phyloP scores from a whole-genome alignment of 2,797 vertebrate species.

The Rhadinocentrus ornatus region DNA sequence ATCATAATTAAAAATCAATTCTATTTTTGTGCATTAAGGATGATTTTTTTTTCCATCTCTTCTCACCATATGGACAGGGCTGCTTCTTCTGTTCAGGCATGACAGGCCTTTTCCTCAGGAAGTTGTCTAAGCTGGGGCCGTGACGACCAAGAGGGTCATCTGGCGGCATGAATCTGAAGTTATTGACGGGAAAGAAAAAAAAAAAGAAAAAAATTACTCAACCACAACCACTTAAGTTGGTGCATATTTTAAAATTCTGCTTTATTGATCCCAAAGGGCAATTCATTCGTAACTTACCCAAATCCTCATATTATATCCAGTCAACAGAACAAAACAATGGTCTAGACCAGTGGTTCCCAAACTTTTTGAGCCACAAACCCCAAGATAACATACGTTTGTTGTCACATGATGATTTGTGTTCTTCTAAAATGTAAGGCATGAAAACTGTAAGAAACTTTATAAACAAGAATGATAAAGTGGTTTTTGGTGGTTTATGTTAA shows the following conservation, averaged over 20 bases:
- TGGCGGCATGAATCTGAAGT: conserved; percentile 91
- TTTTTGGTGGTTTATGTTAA: no score
- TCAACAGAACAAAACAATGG: no score
- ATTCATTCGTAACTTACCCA: no score
- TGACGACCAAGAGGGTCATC: conserved; percentile 94
- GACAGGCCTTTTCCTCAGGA: conserved; percentile 91
- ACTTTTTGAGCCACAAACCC: no score
- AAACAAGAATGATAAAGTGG: no score
- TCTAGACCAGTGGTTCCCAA: no score
- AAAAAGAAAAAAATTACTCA: background rate
- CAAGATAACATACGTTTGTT: no score
- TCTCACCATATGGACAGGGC: conserved; percentile 92
- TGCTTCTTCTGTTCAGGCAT: conserved; percentile 95
- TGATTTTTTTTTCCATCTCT: background rate
- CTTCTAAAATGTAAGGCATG: no score
- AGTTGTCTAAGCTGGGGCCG: conserved; percentile 93
- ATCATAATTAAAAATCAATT: background rate
- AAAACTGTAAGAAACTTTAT: no score
- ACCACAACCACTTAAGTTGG: background rate
- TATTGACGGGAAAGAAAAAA: background rate
- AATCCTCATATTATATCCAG: no score
- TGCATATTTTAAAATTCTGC: background rate
- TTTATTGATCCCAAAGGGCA: no score
- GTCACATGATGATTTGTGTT: no score
- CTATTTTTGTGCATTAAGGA: background rate